phyloP scores from a whole-genome alignment of 2,797 vertebrate species.

The Molossus molossus region DNA sequence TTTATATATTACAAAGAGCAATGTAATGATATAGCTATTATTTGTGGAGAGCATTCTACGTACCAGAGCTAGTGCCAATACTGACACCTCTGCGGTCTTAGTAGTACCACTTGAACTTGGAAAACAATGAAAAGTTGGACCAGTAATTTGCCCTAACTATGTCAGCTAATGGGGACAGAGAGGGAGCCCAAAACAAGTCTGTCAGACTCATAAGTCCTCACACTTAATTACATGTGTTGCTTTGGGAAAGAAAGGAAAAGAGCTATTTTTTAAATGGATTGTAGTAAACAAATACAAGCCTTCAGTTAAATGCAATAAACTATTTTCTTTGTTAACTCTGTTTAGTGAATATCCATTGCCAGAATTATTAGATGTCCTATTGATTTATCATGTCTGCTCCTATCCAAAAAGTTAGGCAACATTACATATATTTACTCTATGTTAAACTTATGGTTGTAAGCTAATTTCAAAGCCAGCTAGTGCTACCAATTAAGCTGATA shows the following conservation, averaged over 20 bases:
- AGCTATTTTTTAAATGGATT: neutral
- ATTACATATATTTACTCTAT: neutral
- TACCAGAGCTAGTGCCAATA: neutral
- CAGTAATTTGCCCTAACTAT: neutral
- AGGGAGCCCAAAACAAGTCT: neutral
- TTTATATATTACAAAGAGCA: neutral
- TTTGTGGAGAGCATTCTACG: neutral
- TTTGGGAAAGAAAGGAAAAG: neutral
- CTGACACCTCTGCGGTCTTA: neutral
- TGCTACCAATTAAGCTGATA: neutral
- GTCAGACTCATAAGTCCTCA: neutral
- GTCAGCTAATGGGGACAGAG: neutral
- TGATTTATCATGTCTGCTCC: neutral
- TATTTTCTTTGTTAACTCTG: constrained; percentile 26
- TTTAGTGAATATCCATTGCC: neutral
- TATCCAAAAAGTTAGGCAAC: neutral
- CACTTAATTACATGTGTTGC: neutral
- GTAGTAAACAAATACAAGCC: neutral
- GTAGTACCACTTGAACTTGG: neutral
- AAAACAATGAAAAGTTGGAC: neutral
- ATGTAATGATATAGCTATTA: neutral
- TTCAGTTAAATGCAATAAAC: constrained; percentile 17
- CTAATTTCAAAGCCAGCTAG: constrained; percentile 1
- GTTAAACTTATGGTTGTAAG: neutral
- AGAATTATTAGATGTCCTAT: neutral